These are phyloP conservation scores for Bufo bufo DNA, from an alignment of 2,113 vertebrate genomes.

Conservation along the genomic window DNA sequence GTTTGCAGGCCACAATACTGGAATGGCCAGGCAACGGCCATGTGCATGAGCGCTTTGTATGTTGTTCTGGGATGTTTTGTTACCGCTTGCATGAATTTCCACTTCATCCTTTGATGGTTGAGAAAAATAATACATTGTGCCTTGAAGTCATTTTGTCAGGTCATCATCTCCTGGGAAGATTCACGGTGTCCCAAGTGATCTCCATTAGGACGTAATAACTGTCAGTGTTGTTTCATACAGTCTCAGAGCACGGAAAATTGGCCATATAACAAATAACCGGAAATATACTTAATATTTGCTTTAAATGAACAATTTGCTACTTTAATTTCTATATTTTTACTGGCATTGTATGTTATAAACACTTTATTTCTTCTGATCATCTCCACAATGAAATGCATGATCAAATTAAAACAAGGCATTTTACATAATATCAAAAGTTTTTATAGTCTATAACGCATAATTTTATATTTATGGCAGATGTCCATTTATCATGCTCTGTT, in stretches of 20 bases:
- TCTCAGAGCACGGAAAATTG: not conserved
- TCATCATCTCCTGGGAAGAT: not conserved
- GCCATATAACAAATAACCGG: not conserved
- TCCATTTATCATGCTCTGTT: too few species aligned
- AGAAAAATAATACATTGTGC: constrained; percentile 9
- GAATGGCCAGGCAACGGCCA: too few species aligned
- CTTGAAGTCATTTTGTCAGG: not conserved
- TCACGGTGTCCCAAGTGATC: not conserved
- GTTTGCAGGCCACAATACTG: too few species aligned
- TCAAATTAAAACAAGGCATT: not conserved
- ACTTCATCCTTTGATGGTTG: not conserved
- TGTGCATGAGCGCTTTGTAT: too few species aligned
- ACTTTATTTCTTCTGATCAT: not conserved
- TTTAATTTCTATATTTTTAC: not conserved
- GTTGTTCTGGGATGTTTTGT: not conserved
- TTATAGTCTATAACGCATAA: not conserved
- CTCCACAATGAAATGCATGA: not conserved
- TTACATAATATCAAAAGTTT: too few species aligned
- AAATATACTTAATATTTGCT: not conserved
- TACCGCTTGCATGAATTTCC: not conserved
- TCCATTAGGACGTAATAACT: not conserved
- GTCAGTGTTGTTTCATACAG: not conserved
- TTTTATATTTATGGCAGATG: not conserved
- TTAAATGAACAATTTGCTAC: not conserved
- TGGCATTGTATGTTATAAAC: not conserved